These are phyloP conservation scores for Pogonocichla stellata DNA, from an alignment of 2,113 vertebrate genomes.

Conservation along the genomic window DNA sequence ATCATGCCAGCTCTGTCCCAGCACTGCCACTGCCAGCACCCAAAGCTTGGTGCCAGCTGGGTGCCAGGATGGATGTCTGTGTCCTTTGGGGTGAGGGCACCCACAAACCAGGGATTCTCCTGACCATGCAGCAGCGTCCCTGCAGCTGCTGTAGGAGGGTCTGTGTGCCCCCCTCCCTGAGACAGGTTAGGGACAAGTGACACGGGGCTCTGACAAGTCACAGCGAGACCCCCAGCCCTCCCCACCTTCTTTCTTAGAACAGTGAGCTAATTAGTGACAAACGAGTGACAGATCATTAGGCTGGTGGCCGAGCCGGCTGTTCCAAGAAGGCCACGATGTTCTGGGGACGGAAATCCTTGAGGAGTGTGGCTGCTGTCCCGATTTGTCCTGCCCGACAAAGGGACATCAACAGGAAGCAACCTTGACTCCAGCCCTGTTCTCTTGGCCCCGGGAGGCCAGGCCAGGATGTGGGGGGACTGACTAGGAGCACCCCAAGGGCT, in stretches of 20 bases:
- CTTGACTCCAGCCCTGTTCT: neutral
- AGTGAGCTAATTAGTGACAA: neutral
- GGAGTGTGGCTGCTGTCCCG: neutral
- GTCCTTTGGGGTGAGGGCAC: neutral
- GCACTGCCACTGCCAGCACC: neutral
- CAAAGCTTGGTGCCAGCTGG: neutral
- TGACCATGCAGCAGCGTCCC: neutral
- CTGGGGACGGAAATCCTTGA: conserved; percentile 62
- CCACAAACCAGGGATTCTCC: neutral
- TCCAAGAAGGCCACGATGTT: conserved; percentile 42
- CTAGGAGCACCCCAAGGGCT: neutral
- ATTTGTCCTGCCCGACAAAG: conserved; percentile 13
- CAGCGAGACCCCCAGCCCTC: neutral
- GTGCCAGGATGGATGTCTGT: neutral
- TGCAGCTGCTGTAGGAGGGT: neutral
- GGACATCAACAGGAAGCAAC: conserved; percentile 65
- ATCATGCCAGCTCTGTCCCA: neutral
- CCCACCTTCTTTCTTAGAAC: neutral
- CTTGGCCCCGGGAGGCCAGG: neutral
- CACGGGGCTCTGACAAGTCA: neutral
- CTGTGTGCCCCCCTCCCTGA: neutral
- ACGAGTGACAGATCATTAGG: neutral
- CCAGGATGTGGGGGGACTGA: neutral
- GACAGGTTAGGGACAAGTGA: neutral
- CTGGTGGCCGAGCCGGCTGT: neutral